phyloP scores from a whole-genome alignment of 2,888 invertebrate species.

The Sipha maydis region DNA sequence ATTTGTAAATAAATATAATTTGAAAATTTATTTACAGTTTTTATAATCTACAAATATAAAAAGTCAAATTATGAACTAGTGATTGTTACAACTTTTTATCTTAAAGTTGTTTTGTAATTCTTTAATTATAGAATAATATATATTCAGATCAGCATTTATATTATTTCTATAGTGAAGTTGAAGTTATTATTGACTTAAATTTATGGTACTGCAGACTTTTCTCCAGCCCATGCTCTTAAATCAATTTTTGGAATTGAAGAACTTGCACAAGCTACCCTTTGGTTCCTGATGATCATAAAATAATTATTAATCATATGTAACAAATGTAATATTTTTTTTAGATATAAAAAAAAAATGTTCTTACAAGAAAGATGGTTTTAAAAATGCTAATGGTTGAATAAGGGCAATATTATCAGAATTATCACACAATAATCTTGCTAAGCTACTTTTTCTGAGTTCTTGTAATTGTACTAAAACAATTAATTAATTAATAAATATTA shows the following conservation, averaged over 20 bases:
- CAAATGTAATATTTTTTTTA: background rate
- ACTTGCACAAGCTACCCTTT: conserved; percentile 67
- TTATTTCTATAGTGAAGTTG: background rate
- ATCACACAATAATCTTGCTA: conserved; percentile 79
- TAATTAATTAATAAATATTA: background rate
- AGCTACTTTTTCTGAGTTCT: conserved; percentile 76
- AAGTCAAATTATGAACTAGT: background rate
- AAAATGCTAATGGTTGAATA: conserved; percentile 68
- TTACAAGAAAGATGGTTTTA: conserved; percentile 68
- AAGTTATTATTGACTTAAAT: background rate
- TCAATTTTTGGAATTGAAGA: conserved; percentile 67
- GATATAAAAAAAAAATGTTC: conserved; percentile 63
- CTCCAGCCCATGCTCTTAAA: conserved; percentile 67
- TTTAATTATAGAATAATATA: too few species aligned
- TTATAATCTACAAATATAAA: conserved; percentile 35
- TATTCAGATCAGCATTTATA: background rate
- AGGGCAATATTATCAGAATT: conserved; percentile 77
- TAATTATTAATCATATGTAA: background rate
- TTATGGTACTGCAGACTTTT: conserved; percentile 64
- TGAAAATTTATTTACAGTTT: conserved; percentile 43
- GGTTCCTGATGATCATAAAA: conserved; percentile 66
- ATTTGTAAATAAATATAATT: conserved; percentile 25
- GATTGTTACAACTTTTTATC: too few species aligned
- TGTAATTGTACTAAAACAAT: conserved; percentile 73
- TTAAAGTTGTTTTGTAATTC: too few species aligned